Evolutionary conservation across 2,113 vertebrate genomes (phyloP).

Genomic region (Orthonyx spaldingii): DNA sequence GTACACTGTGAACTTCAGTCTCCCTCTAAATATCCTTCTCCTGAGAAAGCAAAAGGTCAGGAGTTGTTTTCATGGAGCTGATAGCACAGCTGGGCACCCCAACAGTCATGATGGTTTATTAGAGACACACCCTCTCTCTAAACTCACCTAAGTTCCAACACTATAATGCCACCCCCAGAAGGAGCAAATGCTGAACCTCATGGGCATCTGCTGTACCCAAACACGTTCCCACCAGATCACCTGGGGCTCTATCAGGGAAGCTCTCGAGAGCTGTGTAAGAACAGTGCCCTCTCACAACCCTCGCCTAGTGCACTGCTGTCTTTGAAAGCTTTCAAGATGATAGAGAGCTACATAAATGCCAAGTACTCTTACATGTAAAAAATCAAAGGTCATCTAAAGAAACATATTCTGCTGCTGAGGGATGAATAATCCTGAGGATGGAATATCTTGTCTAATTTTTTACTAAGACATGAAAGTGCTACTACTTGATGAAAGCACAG

Average conservation of each 20-base stretch:
- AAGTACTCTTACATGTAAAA: background rate
- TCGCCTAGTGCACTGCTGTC: background rate
- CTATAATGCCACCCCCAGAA: background rate
- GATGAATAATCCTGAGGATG: background rate
- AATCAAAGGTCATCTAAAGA: conserved; percentile 42
- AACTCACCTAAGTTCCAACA: background rate
- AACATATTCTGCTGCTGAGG: background rate
- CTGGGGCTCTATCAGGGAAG: background rate
- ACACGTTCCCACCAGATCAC: background rate
- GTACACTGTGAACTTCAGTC: background rate
- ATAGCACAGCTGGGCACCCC: background rate
- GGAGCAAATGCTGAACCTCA: background rate
- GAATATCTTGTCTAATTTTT: background rate
- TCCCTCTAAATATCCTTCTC: background rate
- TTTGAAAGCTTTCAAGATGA: background rate
- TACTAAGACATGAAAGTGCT: background rate
- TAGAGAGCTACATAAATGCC: background rate
- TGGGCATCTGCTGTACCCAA: background rate
- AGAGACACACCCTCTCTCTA: background rate
- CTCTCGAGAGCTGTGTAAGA: background rate
- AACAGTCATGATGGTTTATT: rapidly evolving
- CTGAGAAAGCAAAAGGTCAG: background rate
- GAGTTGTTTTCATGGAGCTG: background rate
- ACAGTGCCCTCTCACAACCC: background rate
- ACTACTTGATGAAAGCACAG: background rate